Base-by-base conservation (phyloP, 2,113 vertebrate genomes). In the Maylandia zebra region DNA sequence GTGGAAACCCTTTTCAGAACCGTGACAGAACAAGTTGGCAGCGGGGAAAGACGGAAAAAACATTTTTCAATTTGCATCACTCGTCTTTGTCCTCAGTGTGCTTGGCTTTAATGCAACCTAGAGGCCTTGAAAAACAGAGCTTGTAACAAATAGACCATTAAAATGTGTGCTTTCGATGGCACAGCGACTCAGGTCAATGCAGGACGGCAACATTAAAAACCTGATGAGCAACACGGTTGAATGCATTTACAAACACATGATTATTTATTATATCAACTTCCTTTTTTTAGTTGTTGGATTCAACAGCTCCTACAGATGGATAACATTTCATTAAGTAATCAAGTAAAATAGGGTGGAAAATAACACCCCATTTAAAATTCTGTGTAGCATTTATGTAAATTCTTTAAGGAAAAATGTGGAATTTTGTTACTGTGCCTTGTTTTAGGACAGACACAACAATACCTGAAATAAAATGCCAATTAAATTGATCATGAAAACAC, bases 21-120 rank as follows among this genome's bases (percentile, higher is more conserved):
- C 64, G 30, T 91, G 82, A 89, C 78, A 76, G 87, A 93, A 90
- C 89, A 91, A 76, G 84, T 87, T 90, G 85, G 85, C 85, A 90
- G 55, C 5, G 3, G 48, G 32, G 48, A 86, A 76, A 83, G 56
- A 84, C 32, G 38, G 82, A 83, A 94, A 90, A 74, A 69, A 69
- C 41, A 59, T 55, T 84, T 90, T 81, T 88, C 56, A 82, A 81
- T 92, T 92, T 91, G 89, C 80, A 87, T 91, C 86, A 88, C 88
- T 88, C 74, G 36, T 88, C 87, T 90, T 88, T 88, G 88, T 88
- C 76, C 79, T 89, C 53, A 80, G 80, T 84, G 53, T 82, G 43
- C 80, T 59, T 24, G 30, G 69, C 85, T 89, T 90, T 84, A 52
- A 69, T 83, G 45, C 56, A 81, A 80, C 56, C 74, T 81, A 32